Conservation (phyloP, 2,888 invertebrate species). For the Trissoscelio sp. region DNA sequence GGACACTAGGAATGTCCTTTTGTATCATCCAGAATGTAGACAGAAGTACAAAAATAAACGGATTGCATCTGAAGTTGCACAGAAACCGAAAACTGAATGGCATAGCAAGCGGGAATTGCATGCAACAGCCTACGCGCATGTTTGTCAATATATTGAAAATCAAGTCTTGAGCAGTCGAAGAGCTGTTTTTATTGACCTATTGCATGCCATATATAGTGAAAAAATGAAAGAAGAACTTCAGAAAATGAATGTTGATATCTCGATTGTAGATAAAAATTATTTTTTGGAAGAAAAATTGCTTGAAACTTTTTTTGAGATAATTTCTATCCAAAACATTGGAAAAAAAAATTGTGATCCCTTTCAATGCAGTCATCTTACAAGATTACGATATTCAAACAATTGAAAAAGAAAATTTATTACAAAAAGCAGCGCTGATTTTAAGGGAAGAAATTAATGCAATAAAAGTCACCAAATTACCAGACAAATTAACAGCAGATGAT, state of each 20-base stretch:
- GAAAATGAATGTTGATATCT: background rate
- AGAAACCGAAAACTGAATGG: constrained; percentile 15
- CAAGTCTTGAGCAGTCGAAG: background rate
- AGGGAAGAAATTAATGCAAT: background rate
- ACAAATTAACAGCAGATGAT: background rate
- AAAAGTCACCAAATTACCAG: background rate
- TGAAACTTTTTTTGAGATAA: background rate
- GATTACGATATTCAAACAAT: constrained; percentile 13
- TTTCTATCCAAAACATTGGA: background rate
- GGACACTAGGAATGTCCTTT: background rate
- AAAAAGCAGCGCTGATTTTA: constrained; percentile 18
- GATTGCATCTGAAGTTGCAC: background rate
- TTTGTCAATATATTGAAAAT: constrained; percentile 2
- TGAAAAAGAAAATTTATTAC: constrained; percentile 21
- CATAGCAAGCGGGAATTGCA: constrained; percentile 12
- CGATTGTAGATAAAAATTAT: constrained; percentile 1
- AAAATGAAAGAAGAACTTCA: constrained; percentile 1
- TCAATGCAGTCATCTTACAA: constrained; percentile 5
- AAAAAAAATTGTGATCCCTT: constrained; percentile 38
- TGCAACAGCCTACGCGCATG: background rate
- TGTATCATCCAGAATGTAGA: background rate
- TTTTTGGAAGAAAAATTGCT: constrained; percentile 28
- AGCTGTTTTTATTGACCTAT: constrained; percentile 16
- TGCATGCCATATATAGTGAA: constrained; percentile 8
- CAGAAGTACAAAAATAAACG: background rate